Evolutionary conservation across 1,140 invertebrate species (phyloP).

Genomic region (Macrostomum lignano): DNA sequence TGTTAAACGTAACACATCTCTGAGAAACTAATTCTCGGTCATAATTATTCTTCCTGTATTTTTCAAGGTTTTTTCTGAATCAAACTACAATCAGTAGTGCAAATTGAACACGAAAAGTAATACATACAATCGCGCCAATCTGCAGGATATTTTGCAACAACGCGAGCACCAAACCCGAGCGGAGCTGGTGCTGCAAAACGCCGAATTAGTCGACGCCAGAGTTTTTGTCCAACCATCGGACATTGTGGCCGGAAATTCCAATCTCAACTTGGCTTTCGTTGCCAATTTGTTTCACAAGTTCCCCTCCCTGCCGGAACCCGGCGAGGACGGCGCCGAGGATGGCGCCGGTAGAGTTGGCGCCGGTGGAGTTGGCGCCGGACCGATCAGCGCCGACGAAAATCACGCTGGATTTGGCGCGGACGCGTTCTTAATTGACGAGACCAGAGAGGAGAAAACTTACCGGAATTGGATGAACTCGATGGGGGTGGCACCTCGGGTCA

Average conservation of each 20-base stretch:
- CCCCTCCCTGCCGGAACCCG: conserved; percentile 37
- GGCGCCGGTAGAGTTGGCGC: conserved; percentile 9
- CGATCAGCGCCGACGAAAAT: conserved; percentile 17
- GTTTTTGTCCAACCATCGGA: conserved; percentile 59
- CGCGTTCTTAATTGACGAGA: conserved; percentile 24
- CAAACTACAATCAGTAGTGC: too few relatives aligned
- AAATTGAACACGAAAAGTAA: too few relatives aligned
- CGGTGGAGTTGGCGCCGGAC: conserved; percentile 33
- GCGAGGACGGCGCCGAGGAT: conserved; percentile 15
- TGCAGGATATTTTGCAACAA: conserved; percentile 37
- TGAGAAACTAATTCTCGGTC: too few relatives aligned
- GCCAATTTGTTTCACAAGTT: conserved; percentile 97
- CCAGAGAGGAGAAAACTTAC: conserved; percentile 38
- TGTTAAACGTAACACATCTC: too few relatives aligned
- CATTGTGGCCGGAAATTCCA: conserved; percentile 21
- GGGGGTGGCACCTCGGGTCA: conserved; percentile 76
- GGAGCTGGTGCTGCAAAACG: conserved; percentile 76
- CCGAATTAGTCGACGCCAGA: conserved; percentile 69
- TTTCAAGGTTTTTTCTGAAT: too few relatives aligned
- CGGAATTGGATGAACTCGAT: conserved; percentile 99
- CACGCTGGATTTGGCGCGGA: too few relatives aligned
- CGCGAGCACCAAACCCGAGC: conserved; percentile 48
- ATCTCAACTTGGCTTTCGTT: conserved; percentile 89
- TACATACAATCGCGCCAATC: too few relatives aligned
- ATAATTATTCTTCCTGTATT: too few relatives aligned